These are phyloP conservation scores for Drosophila kambysellisi DNA, from an alignment of 2,888 invertebrate species.

Conservation along the genomic window DNA sequence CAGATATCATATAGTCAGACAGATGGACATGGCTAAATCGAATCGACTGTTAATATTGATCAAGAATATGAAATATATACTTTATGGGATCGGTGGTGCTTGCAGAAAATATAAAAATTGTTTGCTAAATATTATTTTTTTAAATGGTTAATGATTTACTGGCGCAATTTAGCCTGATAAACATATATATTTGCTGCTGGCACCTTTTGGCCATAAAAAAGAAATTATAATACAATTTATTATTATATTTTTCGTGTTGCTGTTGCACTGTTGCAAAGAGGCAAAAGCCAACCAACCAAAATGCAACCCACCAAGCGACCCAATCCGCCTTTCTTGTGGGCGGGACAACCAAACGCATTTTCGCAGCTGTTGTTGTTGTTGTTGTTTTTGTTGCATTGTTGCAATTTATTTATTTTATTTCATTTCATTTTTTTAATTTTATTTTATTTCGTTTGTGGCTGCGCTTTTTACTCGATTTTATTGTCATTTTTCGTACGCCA, in stretches of 20 bases:
- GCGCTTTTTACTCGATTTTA: slow-evolving; percentile 63
- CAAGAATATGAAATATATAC: background rate
- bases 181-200: background rate
- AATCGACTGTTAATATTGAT: background rate
- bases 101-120: too few relatives aligned
- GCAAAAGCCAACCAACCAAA: slow-evolving; percentile 58
- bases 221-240: slow-evolving; percentile 74
- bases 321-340: slow-evolving; percentile 26
- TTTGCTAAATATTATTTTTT: too few relatives aligned
- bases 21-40: too few relatives aligned
- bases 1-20: too few relatives aligned
- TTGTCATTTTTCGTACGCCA: slow-evolving; percentile 66
- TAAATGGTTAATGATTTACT: slow-evolving; percentile 29
- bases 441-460: slow-evolving; percentile 18
- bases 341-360: slow-evolving; percentile 45
- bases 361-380: slow-evolving; percentile 11
- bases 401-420: slow-evolving; percentile 41
- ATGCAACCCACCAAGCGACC: slow-evolving; percentile 41
- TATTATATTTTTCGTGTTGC: slow-evolving; percentile 53
- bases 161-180: background rate
- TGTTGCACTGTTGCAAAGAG: slow-evolving; percentile 31
- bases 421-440: slow-evolving; percentile 14
- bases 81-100: too few relatives aligned
- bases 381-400: slow-evolving; percentile 30
- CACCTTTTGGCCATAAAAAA: slow-evolving; percentile 50